Evolutionary conservation across 2,797 vertebrate genomes (phyloP).

Genomic region (Hemitrygon akajei): DNA sequence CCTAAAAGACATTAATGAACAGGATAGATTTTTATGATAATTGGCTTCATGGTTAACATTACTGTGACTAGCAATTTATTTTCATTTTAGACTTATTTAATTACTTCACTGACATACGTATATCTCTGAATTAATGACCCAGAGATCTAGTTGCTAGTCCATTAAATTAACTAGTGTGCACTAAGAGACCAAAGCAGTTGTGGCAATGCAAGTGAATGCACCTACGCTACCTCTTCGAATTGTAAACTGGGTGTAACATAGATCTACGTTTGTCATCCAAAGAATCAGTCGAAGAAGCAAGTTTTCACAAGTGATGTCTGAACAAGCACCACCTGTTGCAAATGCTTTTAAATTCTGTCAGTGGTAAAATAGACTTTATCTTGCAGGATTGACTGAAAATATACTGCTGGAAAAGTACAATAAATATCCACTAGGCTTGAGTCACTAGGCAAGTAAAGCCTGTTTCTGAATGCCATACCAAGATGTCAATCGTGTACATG

Average conservation of each 20-base stretch:
- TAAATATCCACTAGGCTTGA: background rate
- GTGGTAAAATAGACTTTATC: background rate
- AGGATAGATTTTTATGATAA: too few species aligned
- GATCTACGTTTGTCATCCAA: background rate
- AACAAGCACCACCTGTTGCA: background rate
- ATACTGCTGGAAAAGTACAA: background rate
- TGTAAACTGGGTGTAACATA: background rate
- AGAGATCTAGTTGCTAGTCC: too few species aligned
- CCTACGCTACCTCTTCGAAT: background rate
- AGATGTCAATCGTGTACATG: background rate
- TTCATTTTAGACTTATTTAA: too few species aligned
- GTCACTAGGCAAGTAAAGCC: background rate
- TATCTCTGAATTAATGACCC: too few species aligned
- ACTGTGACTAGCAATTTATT: too few species aligned
- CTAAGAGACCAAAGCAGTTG: background rate
- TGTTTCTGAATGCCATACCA: background rate
- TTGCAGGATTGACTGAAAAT: background rate
- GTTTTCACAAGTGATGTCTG: background rate
- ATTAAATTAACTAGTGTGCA: too few species aligned
- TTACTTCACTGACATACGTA: too few species aligned
- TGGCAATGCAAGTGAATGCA: background rate
- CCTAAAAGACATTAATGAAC: too few species aligned
- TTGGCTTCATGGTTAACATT: too few species aligned
- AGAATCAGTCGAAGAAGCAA: background rate
- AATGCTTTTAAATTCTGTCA: background rate